Evolutionary conservation across 2,888 invertebrate species (phyloP).

Genomic region (Hydrotaea diabolus): DNA sequence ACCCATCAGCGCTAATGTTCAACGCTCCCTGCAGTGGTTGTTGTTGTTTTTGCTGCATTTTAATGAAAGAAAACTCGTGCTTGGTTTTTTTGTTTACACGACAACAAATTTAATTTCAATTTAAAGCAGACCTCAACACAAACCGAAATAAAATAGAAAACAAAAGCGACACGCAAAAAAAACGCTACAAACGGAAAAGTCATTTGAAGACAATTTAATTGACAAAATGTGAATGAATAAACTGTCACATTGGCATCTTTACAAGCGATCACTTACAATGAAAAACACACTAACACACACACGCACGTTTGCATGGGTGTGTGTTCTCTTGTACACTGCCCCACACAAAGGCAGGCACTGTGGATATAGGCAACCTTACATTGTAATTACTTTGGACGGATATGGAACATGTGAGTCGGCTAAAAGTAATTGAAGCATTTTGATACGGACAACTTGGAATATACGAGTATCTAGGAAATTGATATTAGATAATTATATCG

Average conservation of each 20-base stretch:
- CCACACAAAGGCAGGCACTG: background rate
- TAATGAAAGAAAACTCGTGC: constrained; percentile 1
- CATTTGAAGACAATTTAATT: constrained; percentile 41
- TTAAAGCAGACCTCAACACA: constrained; percentile 2
- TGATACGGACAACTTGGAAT: too few relatives aligned
- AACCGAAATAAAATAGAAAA: background rate
- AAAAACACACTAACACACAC: background rate
- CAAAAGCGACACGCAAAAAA: background rate
- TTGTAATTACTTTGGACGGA: background rate
- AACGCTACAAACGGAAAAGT: background rate
- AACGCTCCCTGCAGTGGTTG: background rate
- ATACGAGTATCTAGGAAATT: too few relatives aligned
- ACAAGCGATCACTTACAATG: background rate
- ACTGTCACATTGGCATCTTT: constrained; percentile 14
- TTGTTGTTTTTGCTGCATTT: constrained; percentile 5
- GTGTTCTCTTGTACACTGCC: too few relatives aligned
- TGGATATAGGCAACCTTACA: background rate
- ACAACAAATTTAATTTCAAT: constrained; percentile 32
- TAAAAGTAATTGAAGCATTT: background rate
- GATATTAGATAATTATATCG: too few relatives aligned
- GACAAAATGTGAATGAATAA: constrained; percentile 38
- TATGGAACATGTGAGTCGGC: background rate
- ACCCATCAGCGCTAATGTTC: constrained; percentile 34
- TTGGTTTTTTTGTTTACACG: constrained; percentile 23
- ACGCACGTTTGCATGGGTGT: background rate